A percentile compares a stretch with the other conserved stretches of the same genome.
Conservation (phyloP, 2,797 vertebrate species). For the Coccyzus lansbergi region DNA sequence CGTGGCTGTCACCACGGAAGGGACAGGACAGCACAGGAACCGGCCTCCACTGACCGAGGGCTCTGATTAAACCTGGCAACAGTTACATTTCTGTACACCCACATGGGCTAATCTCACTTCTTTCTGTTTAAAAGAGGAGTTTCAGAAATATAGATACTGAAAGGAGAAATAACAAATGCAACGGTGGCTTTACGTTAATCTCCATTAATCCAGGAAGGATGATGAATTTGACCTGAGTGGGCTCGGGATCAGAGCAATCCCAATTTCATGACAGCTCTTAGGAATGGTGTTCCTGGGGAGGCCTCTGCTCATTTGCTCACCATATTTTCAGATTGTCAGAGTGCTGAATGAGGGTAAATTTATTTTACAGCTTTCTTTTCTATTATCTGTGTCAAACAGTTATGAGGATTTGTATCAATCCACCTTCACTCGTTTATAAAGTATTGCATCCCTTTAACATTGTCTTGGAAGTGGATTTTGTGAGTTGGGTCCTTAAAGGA, state of each 20-base stretch:
- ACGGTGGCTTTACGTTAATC: fast-evolving
- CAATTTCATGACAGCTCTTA: neutral
- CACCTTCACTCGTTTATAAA: neutral
- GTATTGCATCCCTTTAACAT: neutral
- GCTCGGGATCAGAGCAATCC: neutral
- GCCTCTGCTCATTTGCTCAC: neutral
- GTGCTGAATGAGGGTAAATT: neutral
- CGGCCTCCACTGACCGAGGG: neutral
- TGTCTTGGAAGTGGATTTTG: fast-evolving
- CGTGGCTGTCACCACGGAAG: fast-evolving
- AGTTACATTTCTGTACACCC: neutral
- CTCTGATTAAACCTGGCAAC: neutral
- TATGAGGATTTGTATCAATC: neutral
- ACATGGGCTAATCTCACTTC: neutral
- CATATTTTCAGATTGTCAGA: neutral
- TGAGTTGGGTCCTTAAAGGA: neutral
- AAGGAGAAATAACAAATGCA: neutral
- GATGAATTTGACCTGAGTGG: neutral
- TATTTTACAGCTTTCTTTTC: neutral
- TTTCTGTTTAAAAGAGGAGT: neutral
- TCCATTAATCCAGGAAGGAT: neutral
- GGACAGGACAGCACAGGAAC: neutral
- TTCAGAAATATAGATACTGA: neutral
- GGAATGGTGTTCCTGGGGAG: neutral
- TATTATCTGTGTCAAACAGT: neutral